Base-by-base conservation (phyloP, 2,888 invertebrate species). In the Dioctria linearis region DNA sequence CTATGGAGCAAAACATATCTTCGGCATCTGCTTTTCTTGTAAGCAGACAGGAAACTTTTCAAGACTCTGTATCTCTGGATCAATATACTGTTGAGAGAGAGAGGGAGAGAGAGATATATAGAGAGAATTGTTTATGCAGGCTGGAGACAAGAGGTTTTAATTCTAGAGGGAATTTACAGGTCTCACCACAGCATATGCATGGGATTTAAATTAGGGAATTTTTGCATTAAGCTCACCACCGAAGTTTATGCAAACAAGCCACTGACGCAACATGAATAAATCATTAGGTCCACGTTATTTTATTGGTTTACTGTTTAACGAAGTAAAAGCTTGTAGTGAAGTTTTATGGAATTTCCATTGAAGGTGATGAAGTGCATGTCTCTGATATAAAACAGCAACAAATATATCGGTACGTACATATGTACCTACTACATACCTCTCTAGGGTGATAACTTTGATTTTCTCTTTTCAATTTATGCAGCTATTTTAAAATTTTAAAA, bases 191-290 rank as follows among this genome's bases (percentile, higher is more conserved):
- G 13, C 40, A 73, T 43, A 73, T 57, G 73, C 73, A 57, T 25
- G 54, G 57, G 25, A 57, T 42, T 73, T 59, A 73, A 73, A 73
- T 57, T 57, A 57, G 57, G 59, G 57, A 73, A 61, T 73, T 73
- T 73, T 73, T 73, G 51, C 73, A 73, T 73, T 57, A 51, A 73
- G 54, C 40, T 59, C 3, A n/a, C 59, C 25, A 42, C 59, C 25
- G 42, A 39, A 73, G 59, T 61, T 61, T 61, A 39, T 54, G 57
- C 73, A 57, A 73, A 59, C 57, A 73, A 40, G 51, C 37, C 9
- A 54, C 37, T 57, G 73, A 61, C 61, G 39, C 39, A 13, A 61
- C 6, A 73, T 73, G 73, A 73, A 73, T 73, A 57, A 51, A 51
- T 73, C 57, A 73, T 73, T 57, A 73, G 51, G 40, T 13, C 42